phyloP scores from a whole-genome alignment of 2,888 invertebrate genomes.

The Oscheius sp. region DNA sequence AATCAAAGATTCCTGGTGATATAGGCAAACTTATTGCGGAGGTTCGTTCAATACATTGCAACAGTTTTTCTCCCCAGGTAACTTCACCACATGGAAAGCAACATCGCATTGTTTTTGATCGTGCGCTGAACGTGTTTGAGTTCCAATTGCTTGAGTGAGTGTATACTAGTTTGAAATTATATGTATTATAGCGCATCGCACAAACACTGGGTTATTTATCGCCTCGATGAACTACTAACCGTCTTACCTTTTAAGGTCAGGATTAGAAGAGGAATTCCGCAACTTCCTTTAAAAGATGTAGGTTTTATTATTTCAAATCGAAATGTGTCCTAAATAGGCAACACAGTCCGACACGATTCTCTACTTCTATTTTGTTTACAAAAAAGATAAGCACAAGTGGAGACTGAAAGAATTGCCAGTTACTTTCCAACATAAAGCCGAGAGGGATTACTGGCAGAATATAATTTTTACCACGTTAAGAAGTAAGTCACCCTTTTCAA shows the following conservation, averaged over 20 bases:
- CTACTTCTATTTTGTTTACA: conserved; percentile 66
- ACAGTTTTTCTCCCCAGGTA: too few relatives aligned
- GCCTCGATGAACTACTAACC: conserved; percentile 54
- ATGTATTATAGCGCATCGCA: conserved; percentile 42
- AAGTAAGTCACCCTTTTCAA: conserved; percentile 28
- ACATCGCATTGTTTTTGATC: conserved; percentile 57
- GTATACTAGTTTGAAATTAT: neutral
- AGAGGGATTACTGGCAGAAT: conserved; percentile 54
- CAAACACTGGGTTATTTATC: conserved; percentile 53
- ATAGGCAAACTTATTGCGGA: conserved; percentile 43
- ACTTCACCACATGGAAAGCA: conserved; percentile 53
- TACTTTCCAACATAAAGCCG: conserved; percentile 44
- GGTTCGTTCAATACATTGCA: conserved; percentile 52
- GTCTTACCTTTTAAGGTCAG: conserved; percentile 43
- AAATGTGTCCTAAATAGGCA: too few relatives aligned
- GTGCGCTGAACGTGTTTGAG: conserved; percentile 52
- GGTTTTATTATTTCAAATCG: too few relatives aligned
- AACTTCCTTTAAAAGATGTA: conserved; percentile 19
- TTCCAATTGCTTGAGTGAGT: conserved; percentile 57
- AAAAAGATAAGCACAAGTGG: conserved; percentile 65
- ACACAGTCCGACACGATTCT: conserved; percentile 45
- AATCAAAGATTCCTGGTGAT: conserved; percentile 41
- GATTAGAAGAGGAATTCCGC: conserved; percentile 47
- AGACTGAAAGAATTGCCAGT: conserved; percentile 57
- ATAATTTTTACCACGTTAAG: conserved; percentile 43